Conservation (phyloP, 1,140 invertebrate species). For the Conus ventricosus region DNA sequence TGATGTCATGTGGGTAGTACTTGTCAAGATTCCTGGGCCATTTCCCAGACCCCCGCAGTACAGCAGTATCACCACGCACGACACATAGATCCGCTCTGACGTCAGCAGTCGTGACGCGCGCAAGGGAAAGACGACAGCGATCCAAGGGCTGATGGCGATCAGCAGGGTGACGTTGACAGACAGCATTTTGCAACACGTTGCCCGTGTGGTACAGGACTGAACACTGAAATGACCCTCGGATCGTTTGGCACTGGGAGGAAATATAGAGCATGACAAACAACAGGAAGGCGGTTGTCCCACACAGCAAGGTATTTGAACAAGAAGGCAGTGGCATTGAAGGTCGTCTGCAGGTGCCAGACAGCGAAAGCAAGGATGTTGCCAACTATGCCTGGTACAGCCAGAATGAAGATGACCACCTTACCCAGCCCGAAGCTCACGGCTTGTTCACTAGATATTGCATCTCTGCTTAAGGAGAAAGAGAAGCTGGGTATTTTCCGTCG, state of each 20-base stretch:
- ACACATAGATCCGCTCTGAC: not conserved
- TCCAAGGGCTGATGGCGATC: not conserved
- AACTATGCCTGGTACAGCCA: not conserved
- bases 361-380: not conserved
- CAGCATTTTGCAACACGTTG: not conserved
- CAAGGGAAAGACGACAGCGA: not conserved
- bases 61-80: not conserved
- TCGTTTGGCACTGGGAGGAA: no score
- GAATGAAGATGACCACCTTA: not conserved
- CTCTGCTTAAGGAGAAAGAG: no score
- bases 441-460: no score
- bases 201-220: not conserved
- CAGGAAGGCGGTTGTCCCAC: slow-evolving; percentile 1
- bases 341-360: not conserved
- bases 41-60: not conserved
- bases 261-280: not conserved
- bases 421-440: no score
- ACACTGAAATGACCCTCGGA: no score
- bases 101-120: not conserved
- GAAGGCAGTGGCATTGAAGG: slow-evolving; percentile 2
- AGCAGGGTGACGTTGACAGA: not conserved
- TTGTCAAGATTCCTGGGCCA: not conserved
- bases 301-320: not conserved
- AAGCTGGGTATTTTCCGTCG: no score
- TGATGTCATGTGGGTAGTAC: not conserved